Percentiles rank a stretch among this genome's conserved stretches.
These are phyloP conservation scores for Chionomys nivalis DNA, from an alignment of 2,113 vertebrate species.

Conservation along the genomic window DNA sequence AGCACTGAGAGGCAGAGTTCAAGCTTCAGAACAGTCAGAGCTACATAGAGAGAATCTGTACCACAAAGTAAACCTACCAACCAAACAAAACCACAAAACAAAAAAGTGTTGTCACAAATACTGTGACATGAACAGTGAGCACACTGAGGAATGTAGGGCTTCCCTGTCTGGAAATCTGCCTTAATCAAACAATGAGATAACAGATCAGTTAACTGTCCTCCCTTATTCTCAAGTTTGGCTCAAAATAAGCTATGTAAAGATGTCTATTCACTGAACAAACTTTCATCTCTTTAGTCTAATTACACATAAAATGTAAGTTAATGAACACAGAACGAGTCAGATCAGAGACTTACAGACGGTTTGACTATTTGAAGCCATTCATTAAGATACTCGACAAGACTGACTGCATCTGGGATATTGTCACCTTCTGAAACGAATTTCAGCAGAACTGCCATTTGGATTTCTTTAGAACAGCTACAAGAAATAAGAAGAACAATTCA, in stretches of 20 bases:
- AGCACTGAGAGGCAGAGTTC: neutral
- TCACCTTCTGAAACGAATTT: conserved; percentile 98
- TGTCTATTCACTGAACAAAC: conserved; percentile 13
- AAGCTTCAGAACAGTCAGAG: neutral
- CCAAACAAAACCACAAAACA: neutral
- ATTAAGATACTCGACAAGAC: conserved; percentile 92
- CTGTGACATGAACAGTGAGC: neutral
- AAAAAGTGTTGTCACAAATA: neutral
- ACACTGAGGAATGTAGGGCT: neutral
- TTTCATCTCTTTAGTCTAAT: conserved; percentile 13
- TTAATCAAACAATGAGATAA: conserved; percentile 6
- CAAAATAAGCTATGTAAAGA: conserved; percentile 26
- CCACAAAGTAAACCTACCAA: neutral
- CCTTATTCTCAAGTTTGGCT: conserved; percentile 14
- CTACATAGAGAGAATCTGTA: neutral
- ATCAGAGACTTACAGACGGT: conserved; percentile 82
- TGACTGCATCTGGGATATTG: conserved; percentile 95
- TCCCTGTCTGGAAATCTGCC: conserved; percentile 2
- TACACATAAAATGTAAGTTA: neutral
- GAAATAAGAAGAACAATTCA: conserved; percentile 43
- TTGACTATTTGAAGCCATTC: conserved; percentile 94
- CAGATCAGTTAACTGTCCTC: neutral
- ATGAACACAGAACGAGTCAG: conserved; percentile 25
- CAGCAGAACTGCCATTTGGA: conserved; percentile 92
- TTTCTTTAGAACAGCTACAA: conserved; percentile 90